Percentiles rank a stretch among this genome's conserved stretches.
Evolutionary conservation across 2,888 invertebrate genomes (phyloP).

Genomic region (Pollenia angustigena): DNA sequence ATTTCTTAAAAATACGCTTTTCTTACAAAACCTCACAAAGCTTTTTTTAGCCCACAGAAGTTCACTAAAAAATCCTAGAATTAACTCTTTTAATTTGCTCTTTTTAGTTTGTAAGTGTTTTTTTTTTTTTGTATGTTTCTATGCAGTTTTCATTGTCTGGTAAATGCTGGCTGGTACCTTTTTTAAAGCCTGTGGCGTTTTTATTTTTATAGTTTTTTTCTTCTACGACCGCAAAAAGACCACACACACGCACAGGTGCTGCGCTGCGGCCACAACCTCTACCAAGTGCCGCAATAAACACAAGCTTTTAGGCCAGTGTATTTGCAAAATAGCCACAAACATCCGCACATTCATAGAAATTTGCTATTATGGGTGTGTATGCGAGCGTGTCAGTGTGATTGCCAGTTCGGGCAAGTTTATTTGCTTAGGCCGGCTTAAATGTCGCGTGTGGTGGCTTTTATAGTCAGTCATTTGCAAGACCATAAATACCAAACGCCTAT

Average conservation of each 20-base stretch:
- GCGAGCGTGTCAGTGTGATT: background rate
- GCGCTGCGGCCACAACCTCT: slow-evolving; percentile 55
- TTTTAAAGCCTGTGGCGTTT: slow-evolving; percentile 60
- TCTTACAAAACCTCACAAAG: background rate
- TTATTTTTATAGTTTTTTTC: slow-evolving; percentile 33
- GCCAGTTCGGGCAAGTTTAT: slow-evolving; percentile 39
- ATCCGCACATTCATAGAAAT: slow-evolving; percentile 63
- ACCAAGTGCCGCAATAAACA: slow-evolving; percentile 56
- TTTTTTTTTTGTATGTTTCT: slow-evolving; percentile 23
- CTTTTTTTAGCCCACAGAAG: background rate
- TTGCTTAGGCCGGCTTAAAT: slow-evolving; percentile 63
- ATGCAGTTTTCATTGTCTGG: slow-evolving; percentile 53
- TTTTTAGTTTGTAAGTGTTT: slow-evolving; percentile 8
- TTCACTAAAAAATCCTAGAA: background rate
- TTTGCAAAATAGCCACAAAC: slow-evolving; percentile 21
- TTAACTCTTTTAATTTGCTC: slow-evolving; percentile 32
- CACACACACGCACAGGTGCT: slow-evolving; percentile 73
- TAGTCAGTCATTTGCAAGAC: slow-evolving; percentile 62
- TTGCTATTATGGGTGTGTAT: slow-evolving; percentile 7
- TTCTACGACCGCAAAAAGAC: slow-evolving; percentile 62
- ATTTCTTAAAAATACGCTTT: background rate
- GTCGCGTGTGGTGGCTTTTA: slow-evolving; percentile 65
- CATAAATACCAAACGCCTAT: slow-evolving; percentile 59
- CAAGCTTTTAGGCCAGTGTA: background rate
- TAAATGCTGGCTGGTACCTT: slow-evolving; percentile 61